A percentile compares a stretch with the other conserved stretches of the same genome.
These are phyloP conservation scores for Polypterus senegalus DNA, from an alignment of 2,113 vertebrate species.

Conservation along the genomic window DNA sequence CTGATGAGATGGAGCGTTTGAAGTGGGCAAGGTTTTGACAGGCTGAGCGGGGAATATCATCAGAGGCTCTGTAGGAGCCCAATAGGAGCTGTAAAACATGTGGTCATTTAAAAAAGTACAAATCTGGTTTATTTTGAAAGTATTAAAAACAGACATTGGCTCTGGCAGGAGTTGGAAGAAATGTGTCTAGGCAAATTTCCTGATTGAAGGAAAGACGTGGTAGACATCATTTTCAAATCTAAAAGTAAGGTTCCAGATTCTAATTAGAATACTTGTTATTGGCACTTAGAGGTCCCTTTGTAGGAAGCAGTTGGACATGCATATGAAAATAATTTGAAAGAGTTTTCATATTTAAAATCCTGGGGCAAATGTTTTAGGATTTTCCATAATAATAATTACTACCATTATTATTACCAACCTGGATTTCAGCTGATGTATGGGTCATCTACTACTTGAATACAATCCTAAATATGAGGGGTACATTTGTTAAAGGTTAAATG, in stretches of 20 bases:
- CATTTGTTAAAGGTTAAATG: too few species aligned
- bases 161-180: conserved; percentile 34
- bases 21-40: conserved; percentile 8
- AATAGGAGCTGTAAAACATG: conserved; percentile 26
- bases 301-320: conserved; percentile 32
- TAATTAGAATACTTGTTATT: conserved; percentile 33
- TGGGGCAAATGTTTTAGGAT: too few species aligned
- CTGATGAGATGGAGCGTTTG: conserved; percentile 3
- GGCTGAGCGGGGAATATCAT: conserved; percentile 1
- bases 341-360: neutral
- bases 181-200: conserved; percentile 43
- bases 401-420: too few species aligned
- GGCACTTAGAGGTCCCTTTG: conserved; percentile 26
- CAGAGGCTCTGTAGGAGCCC: conserved; percentile 9
- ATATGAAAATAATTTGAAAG: conserved; percentile 25
- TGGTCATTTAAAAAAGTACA: conserved; percentile 24
- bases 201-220: conserved; percentile 25
- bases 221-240: conserved; percentile 34
- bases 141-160: conserved; percentile 32
- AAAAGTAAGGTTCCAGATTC: conserved; percentile 29
- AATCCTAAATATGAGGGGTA: neutral
- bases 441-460: neutral
- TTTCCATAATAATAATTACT: too few species aligned
- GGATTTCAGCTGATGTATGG: neutral
- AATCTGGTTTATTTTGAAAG: conserved; percentile 26